phyloP scores from a whole-genome alignment of 2,888 invertebrate genomes.

The Empis livida region DNA sequence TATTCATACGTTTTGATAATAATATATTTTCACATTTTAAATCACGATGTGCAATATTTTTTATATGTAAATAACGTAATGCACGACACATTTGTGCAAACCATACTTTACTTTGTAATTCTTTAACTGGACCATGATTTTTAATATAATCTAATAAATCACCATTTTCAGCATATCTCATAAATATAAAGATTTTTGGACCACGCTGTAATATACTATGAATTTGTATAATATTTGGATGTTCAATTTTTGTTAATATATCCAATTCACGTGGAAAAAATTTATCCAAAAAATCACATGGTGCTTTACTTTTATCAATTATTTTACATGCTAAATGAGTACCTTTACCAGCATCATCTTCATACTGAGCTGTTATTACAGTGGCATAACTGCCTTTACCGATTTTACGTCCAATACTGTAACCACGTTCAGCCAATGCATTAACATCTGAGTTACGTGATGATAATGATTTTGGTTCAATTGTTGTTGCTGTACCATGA shows the following conservation, averaged over 20 bases:
- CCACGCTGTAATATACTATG: constrained; percentile 76
- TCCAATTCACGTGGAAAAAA: constrained; percentile 90
- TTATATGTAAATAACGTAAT: constrained; percentile 70
- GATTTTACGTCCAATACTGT: constrained; percentile 69
- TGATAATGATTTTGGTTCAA: neutral
- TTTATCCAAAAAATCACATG: constrained; percentile 77
- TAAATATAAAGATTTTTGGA: constrained; percentile 75
- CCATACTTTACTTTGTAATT: constrained; percentile 69
- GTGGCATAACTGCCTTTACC: constrained; percentile 87
- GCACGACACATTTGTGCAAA: constrained; percentile 57
- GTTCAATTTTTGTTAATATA: constrained; percentile 76
- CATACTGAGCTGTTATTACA: constrained; percentile 74
- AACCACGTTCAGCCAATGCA: constrained; percentile 73
- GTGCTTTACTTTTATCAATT: constrained; percentile 80
- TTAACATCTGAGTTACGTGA: constrained; percentile 70
- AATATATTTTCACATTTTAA: constrained; percentile 90
- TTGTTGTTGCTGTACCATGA: neutral
- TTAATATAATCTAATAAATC: constrained; percentile 77
- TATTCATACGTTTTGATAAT: constrained; percentile 68
- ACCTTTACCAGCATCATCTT: constrained; percentile 44
- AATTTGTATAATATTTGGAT: constrained; percentile 81
- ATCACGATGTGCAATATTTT: constrained; percentile 80
- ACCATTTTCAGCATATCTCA: constrained; percentile 84
- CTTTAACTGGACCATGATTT: constrained; percentile 60
- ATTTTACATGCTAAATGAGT: constrained; percentile 80